These are phyloP conservation scores for Prosapia bicincta DNA, from an alignment of 2,888 invertebrate species.

Conservation along the genomic window DNA sequence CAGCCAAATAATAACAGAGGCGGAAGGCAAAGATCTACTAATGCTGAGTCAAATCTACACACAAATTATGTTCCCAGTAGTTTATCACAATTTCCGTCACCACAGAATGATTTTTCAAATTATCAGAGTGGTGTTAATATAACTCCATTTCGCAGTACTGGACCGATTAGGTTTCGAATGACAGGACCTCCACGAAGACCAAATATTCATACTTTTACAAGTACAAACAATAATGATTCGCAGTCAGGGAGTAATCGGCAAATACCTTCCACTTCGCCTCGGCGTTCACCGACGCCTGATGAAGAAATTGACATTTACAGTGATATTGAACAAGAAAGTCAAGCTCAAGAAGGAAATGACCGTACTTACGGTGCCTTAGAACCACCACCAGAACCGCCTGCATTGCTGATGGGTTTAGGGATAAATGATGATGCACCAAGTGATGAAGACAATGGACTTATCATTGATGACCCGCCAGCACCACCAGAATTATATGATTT, in stretches of 20 bases:
- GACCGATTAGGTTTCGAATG: slow-evolving; percentile 38
- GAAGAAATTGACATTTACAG: slow-evolving; percentile 60
- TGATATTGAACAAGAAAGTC: slow-evolving; percentile 53
- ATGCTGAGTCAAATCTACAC: neutral
- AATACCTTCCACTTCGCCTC: slow-evolving; percentile 28
- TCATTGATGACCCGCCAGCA: slow-evolving; percentile 49
- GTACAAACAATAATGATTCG: slow-evolving; percentile 29
- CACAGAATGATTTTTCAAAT: slow-evolving; percentile 3
- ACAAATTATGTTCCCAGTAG: slow-evolving; percentile 7
- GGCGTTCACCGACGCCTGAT: slow-evolving; percentile 40
- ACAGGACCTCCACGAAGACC: slow-evolving; percentile 29
- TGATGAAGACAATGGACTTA: slow-evolving; percentile 55
- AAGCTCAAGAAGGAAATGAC: slow-evolving; percentile 44
- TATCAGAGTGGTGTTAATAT: slow-evolving; percentile 18
- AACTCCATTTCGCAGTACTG: slow-evolving; percentile 30
- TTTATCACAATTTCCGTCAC: neutral
- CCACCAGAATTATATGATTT: slow-evolving; percentile 53
- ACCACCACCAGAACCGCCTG: slow-evolving; percentile 43
- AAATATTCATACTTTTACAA: slow-evolving; percentile 22
- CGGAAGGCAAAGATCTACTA: neutral
- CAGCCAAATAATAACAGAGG: slow-evolving; percentile 11
- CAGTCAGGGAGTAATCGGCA: slow-evolving; percentile 36
- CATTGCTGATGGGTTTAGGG: slow-evolving; percentile 44
- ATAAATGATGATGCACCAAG: slow-evolving; percentile 40
- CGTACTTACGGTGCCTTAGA: slow-evolving; percentile 37